phyloP scores from a whole-genome alignment of 2,888 invertebrate species.

The Masnerella sp. region DNA sequence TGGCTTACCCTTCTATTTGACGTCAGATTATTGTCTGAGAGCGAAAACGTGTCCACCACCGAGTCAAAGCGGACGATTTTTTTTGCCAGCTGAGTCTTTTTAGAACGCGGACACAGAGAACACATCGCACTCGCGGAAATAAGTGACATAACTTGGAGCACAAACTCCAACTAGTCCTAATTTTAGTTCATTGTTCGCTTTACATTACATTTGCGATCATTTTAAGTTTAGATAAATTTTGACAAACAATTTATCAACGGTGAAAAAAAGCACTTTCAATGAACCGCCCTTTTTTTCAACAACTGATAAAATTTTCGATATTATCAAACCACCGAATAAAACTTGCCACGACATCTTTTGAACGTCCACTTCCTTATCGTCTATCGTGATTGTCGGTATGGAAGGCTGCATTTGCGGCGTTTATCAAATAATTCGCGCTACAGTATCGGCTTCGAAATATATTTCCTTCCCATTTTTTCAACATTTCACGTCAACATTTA shows the following conservation, averaged over 20 bases:
- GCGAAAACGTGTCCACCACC: conserved; percentile 82
- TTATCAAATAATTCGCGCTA: conserved; percentile 37
- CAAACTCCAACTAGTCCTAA: conserved; percentile 58
- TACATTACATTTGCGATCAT: too few species aligned
- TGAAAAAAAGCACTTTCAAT: too few species aligned
- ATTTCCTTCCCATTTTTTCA: background rate
- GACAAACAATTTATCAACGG: too few species aligned
- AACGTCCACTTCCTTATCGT: conserved; percentile 42
- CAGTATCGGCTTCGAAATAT: conserved; percentile 31
- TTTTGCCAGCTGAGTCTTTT: conserved; percentile 78
- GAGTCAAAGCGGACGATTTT: conserved; percentile 82
- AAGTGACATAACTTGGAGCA: conserved; percentile 78
- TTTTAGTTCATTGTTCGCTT: too few species aligned
- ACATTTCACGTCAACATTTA: too few species aligned
- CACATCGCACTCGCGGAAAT: conserved; percentile 80
- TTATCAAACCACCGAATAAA: conserved; percentile 18
- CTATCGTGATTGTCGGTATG: conserved; percentile 49
- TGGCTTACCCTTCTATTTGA: conserved; percentile 76
- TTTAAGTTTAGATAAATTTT: too few species aligned
- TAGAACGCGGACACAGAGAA: conserved; percentile 81
- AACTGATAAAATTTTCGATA: conserved; percentile 44
- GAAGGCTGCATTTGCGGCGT: conserved; percentile 30
- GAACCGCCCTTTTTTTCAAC: conserved; percentile 40
- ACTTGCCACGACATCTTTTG: conserved; percentile 40
- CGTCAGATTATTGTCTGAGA: conserved; percentile 79